phyloP scores from a whole-genome alignment of 2,888 invertebrate genomes.

The Ochropacha duplaris region DNA sequence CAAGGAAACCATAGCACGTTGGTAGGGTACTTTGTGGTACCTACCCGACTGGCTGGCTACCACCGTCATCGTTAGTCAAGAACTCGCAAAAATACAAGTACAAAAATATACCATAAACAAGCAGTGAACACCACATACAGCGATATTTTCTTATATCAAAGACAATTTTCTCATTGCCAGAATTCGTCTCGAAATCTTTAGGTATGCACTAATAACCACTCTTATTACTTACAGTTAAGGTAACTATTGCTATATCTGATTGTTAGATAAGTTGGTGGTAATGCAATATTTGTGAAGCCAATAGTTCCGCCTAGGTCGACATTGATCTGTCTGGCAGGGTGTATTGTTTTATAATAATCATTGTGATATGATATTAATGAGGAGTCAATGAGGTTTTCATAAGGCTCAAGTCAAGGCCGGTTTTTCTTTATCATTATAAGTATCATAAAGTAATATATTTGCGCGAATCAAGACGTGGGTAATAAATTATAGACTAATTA shows the following conservation, averaged over 20 bases:
- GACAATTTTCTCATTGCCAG: slow-evolving; percentile 28
- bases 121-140: slow-evolving; percentile 36
- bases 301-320: slow-evolving; percentile 61
- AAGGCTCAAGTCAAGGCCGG: no score
- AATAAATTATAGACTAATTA: no score
- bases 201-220: slow-evolving; percentile 11
- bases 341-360: slow-evolving; percentile 36
- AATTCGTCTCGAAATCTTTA: slow-evolving; percentile 26
- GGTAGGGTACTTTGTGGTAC: no score
- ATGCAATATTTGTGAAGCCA: slow-evolving; percentile 41
- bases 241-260: slow-evolving; percentile 17
- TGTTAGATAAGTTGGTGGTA: slow-evolving; percentile 14
- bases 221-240: slow-evolving; percentile 18
- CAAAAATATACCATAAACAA: slow-evolving; percentile 1
- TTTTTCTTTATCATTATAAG: no score
- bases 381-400: background rate
- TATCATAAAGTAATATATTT: no score
- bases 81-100: no score
- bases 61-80: no score
- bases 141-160: slow-evolving; percentile 24
- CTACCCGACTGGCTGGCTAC: no score
- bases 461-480: no score
- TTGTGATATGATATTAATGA: slow-evolving; percentile 14
- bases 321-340: slow-evolving; percentile 60
- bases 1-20: no score